Evolutionary conservation across 2,888 invertebrate genomes (phyloP).

Genomic region (Dryobota labecula): DNA sequence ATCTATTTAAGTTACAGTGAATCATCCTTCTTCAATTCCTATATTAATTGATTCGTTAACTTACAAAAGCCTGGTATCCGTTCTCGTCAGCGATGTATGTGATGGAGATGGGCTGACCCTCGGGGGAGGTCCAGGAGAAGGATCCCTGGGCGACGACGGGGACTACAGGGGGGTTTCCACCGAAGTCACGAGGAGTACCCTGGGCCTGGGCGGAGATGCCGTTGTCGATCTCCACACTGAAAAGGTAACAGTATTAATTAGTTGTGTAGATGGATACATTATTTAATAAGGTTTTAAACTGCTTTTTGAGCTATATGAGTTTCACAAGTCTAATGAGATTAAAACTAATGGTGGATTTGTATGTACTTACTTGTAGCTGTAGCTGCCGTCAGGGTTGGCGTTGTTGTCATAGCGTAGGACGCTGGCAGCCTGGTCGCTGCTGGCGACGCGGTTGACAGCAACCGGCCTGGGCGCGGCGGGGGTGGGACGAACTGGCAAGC

Average conservation of each 20-base stretch:
- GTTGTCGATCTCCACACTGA: slow-evolving; percentile 91
- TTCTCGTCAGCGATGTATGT: slow-evolving; percentile 93
- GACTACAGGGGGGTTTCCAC: too few relatives aligned
- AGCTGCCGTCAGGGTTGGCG: slow-evolving; percentile 86
- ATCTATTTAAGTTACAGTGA: not conserved
- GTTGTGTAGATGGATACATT: not conserved
- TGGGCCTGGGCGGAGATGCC: slow-evolving; percentile 91
- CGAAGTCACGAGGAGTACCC: slow-evolving; percentile 89
- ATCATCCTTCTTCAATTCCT: not conserved
- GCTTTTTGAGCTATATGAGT: not conserved
- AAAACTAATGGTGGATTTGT: not conserved
- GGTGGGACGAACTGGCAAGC: slow-evolving; percentile 41
- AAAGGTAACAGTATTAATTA: slow-evolving; percentile 37
- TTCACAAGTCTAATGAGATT: not conserved
- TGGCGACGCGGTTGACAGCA: slow-evolving; percentile 52
- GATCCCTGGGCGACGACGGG: too few relatives aligned
- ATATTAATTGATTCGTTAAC: not conserved
- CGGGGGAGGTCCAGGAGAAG: too few relatives aligned
- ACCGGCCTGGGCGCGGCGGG: slow-evolving; percentile 50
- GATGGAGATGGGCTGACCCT: too few relatives aligned
- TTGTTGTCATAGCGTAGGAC: slow-evolving; percentile 82
- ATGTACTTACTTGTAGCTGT: slow-evolving; percentile 84
- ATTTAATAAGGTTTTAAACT: not conserved
- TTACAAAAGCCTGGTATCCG: slow-evolving; percentile 92
- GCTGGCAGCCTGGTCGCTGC: slow-evolving; percentile 74